phyloP scores from a whole-genome alignment of 1,140 invertebrate genomes.

The Cydia fagiglandana region DNA sequence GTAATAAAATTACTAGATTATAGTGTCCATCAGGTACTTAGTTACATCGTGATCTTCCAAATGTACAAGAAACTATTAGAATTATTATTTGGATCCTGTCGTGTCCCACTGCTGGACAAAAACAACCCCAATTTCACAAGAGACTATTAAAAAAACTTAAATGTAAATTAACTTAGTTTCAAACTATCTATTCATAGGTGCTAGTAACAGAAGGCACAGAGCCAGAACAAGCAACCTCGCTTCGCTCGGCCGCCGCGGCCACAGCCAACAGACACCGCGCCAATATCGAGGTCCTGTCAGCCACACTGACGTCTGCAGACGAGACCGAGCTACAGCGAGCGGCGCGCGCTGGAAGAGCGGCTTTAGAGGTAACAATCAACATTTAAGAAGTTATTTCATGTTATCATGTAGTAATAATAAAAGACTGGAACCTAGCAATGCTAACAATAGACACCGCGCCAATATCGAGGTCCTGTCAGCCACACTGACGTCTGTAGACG shows the following conservation, averaged over 20 bases:
- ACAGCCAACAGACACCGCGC: not conserved
- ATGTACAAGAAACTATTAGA: too few species aligned
- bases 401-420: too few species aligned
- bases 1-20: too few species aligned
- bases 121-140: too few species aligned
- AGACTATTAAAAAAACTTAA: too few species aligned
- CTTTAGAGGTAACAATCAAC: conserved; percentile 1
- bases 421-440: too few species aligned
- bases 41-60: too few species aligned
- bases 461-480: not conserved
- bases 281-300: not conserved
- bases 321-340: not conserved
- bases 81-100: too few species aligned
- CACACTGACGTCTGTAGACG: not conserved
- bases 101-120: too few species aligned
- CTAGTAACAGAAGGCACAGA: not conserved
- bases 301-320: not conserved
- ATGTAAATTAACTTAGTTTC: too few species aligned
- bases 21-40: too few species aligned
- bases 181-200: not conserved
- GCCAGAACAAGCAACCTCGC: not conserved
- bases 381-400: too few species aligned
- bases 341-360: not conserved
- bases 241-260: conserved; percentile 1
- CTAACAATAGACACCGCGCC: not conserved